A percentile compares a stretch with the other conserved stretches of the same genome.
These are phyloP conservation scores for Trichoplax adhaerens DNA, from an alignment of 37 sponge, comb jelly and placozoan genomes.

Conservation along the genomic window DNA sequence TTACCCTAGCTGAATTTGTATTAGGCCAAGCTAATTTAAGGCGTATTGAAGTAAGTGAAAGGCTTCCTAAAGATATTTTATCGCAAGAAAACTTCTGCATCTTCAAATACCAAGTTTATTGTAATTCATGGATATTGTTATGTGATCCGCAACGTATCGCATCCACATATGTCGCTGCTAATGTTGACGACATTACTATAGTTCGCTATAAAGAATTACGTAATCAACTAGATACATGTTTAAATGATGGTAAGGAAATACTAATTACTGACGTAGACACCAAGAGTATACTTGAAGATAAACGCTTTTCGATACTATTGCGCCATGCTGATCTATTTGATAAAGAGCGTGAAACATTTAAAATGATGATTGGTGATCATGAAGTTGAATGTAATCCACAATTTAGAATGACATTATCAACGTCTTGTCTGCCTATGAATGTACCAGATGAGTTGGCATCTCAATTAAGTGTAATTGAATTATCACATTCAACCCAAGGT, in stretches of 20 bases:
- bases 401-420: constrained; percentile 28
- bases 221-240: constrained; percentile 15
- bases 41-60: too few relatives aligned
- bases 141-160: too few relatives aligned
- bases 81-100: too few relatives aligned
- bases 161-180: too few relatives aligned
- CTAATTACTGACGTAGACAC: constrained; percentile 22
- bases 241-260: constrained; percentile 26
- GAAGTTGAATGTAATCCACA: constrained; percentile 40
- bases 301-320: neutral
- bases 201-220: neutral
- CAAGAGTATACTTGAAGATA: neutral
- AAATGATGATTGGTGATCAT: constrained; percentile 26
- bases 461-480: constrained; percentile 16
- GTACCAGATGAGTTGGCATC: constrained; percentile 9
- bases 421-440: neutral
- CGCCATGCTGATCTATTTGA: neutral
- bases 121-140: too few relatives aligned
- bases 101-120: too few relatives aligned
- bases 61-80: too few relatives aligned
- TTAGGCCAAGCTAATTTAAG: too few relatives aligned
- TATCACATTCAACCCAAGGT: constrained; percentile 31
- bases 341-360: neutral
- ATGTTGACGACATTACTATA: too few relatives aligned
- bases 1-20: neutral